phyloP scores from a whole-genome alignment of 2,113 vertebrate genomes.

The Channa argus region DNA sequence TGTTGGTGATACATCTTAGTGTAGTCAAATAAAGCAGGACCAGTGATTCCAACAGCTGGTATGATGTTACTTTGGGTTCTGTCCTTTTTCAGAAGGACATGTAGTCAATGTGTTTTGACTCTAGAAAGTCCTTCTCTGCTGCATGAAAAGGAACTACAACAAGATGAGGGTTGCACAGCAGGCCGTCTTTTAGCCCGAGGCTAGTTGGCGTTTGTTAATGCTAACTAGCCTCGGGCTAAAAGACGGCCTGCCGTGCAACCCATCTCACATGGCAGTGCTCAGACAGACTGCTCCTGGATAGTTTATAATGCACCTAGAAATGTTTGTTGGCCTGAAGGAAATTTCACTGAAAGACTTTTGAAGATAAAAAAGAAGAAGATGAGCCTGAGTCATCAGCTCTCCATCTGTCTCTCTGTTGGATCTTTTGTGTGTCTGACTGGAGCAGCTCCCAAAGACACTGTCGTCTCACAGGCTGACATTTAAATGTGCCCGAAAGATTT shows the following conservation, averaged over 20 bases:
- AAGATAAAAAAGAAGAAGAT: background rate
- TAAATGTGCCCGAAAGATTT: constrained; percentile 26
- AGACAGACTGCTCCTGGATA: background rate
- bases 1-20: no score
- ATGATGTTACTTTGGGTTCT: background rate
- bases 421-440: constrained; percentile 44
- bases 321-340: constrained; percentile 4
- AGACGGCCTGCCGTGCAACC: background rate
- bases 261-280: constrained; percentile 5
- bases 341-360: constrained; percentile 12
- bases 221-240: background rate
- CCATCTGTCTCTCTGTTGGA: constrained; percentile 26
- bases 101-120: background rate
- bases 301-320: background rate
- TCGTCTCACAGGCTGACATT: constrained; percentile 56
- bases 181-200: background rate
- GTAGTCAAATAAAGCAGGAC: no score
- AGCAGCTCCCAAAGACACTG: constrained; percentile 8
- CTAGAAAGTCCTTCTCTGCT: background rate
- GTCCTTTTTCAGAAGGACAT: background rate
- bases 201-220: constrained; percentile 23
- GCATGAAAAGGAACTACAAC: constrained; percentile 7
- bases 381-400: constrained; percentile 31
- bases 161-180: background rate
- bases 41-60: no score